phyloP scores from a whole-genome alignment of 2,797 vertebrate species.

The Petrocephalus sullivani region DNA sequence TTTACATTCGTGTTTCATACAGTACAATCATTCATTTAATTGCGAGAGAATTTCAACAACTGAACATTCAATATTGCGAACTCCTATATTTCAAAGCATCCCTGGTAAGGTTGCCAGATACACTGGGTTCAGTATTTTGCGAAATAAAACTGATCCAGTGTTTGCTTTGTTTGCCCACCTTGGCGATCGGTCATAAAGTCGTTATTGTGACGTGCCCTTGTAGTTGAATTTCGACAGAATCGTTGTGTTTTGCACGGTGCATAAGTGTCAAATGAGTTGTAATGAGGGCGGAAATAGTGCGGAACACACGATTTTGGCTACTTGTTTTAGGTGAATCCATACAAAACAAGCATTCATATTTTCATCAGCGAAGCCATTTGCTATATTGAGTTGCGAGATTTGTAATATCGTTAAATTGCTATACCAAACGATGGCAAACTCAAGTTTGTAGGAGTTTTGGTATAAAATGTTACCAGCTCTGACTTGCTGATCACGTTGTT shows the following conservation, averaged over 20 bases:
- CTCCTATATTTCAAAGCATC: not conserved
- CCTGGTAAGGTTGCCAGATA: not conserved
- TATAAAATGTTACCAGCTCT: not conserved
- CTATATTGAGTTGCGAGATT: not conserved
- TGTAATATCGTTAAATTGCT: not conserved
- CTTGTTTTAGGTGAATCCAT: constrained; percentile 10
- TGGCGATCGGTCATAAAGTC: not conserved
- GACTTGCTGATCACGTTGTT: not conserved
- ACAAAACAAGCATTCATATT: constrained; percentile 13
- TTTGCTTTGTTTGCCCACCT: not conserved
- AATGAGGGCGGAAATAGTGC: not conserved
- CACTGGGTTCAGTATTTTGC: not conserved
- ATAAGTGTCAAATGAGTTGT: not conserved
- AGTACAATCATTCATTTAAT: not conserved
- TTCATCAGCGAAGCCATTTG: not conserved
- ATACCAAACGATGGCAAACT: not conserved
- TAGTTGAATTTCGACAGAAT: not conserved
- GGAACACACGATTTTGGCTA: not conserved
- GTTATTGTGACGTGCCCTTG: not conserved
- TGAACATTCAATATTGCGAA: not conserved
- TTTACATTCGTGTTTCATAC: not conserved
- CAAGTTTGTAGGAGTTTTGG: not conserved
- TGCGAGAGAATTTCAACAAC: not conserved
- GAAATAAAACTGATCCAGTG: not conserved
- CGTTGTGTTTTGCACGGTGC: not conserved